A percentile compares a stretch with the other conserved stretches of the same genome.
These are phyloP conservation scores for Cetonia aurata DNA, from an alignment of 2,888 invertebrate species.

Conservation along the genomic window DNA sequence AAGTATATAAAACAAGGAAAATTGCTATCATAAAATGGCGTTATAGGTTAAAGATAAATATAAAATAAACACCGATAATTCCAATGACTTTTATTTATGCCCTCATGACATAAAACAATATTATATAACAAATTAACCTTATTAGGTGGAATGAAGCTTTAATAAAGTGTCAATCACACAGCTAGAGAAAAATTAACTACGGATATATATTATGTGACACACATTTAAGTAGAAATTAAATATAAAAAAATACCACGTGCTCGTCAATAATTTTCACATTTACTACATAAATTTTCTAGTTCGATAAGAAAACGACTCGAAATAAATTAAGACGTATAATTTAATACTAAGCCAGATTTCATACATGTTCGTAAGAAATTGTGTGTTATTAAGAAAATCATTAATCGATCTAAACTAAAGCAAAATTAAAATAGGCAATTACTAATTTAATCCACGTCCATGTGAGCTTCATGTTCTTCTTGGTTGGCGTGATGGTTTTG, in stretches of 20 bases:
- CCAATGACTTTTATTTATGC: constrained; percentile 44
- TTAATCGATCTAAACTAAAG: constrained; percentile 44
- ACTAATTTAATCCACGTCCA: constrained; percentile 43
- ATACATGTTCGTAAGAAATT: constrained; percentile 34
- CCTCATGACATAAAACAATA: constrained; percentile 45
- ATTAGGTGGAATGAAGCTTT: constrained; percentile 47
- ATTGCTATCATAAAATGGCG: no score
- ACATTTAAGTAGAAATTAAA: constrained; percentile 35
- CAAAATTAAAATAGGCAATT: constrained; percentile 43
- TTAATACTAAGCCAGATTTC: constrained; percentile 41
- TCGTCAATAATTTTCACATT: constrained; percentile 23
- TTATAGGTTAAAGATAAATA: neutral
- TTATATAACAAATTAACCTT: constrained; percentile 44
- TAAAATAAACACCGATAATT: constrained; percentile 30
- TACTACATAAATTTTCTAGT: constrained; percentile 23
- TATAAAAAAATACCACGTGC: constrained; percentile 37
- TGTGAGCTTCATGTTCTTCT: constrained; percentile 49
- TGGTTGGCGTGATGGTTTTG: constrained; percentile 45
- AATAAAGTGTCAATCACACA: constrained; percentile 38
- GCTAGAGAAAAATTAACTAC: constrained; percentile 36
- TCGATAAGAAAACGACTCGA: constrained; percentile 22
- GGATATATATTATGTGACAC: constrained; percentile 35
- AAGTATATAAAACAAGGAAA: no score
- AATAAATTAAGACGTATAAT: constrained; percentile 40
- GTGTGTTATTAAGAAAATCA: constrained; percentile 39